Evolutionary conservation across 2,797 vertebrate genomes (phyloP), one percentile per base, ranked within the genome.

Genomic region (Rhabdomys pumilio): DNA sequence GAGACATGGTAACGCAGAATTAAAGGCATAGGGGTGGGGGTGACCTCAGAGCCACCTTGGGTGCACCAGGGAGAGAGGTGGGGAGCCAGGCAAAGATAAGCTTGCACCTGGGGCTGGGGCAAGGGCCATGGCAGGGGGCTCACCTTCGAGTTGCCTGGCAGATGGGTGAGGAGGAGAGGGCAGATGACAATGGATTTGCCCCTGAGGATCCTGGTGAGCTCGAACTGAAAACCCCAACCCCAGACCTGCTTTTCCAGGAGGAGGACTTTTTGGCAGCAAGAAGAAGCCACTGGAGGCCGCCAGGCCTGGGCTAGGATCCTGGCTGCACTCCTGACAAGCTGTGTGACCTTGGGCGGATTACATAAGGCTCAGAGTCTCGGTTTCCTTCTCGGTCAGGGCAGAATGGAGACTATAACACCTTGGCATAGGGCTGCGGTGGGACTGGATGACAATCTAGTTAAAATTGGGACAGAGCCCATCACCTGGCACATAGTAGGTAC

Each of bases 11-110:
- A 94, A 96, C 1, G 53, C 92, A 87, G 77, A 80, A 44, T 69
- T 63, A 59, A 96, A 95, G 86, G 89, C 69, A 0, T 0, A 38
- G 38, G 94, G 93, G 76, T 91, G 81, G 81, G 95, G 80, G 90
- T 95, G 96, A 97, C 97, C 97, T 98, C 96, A 92, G 96, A 97
- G 91, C 94, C 97, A 98, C 97, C 97, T 97, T 98, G 97, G 97
- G 93, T 96, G 95, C 95, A 88, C 91, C 80, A 72, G 96, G 84
- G 94, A 95, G 94, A 95, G 90, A 93, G 94, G 96, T 50, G 0
- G 41, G 89, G 94, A 95, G 97, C 92, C 91, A 94, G 84, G 95
- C 95, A 84, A 85, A 94, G 87, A 94, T 2, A 80, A 93, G 95
- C 73, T 44, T 77, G 87, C 96, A 95, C 95, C 97, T 97, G 97